A percentile compares a stretch with the other conserved stretches of the same genome.
Evolutionary conservation across 1,140 invertebrate genomes (phyloP).

Genomic region (Drosophila ohnishii): DNA sequence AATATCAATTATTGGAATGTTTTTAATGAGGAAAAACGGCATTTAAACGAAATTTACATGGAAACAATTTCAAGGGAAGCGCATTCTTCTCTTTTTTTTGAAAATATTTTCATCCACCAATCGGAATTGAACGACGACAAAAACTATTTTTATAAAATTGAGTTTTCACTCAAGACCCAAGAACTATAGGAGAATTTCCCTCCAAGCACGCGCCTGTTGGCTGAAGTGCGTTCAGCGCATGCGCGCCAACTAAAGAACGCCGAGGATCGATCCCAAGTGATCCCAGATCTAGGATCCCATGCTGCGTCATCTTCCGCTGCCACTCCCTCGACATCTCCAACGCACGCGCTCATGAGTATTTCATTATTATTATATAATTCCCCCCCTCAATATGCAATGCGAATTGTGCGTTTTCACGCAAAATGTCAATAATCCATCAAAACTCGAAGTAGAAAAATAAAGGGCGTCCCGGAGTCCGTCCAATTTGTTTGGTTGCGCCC

Average conservation of each 20-base stretch:
- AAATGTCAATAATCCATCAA: slow-evolving; percentile 68
- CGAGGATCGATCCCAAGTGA: slow-evolving; percentile 30
- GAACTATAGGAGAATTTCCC: slow-evolving; percentile 39
- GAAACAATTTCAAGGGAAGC: slow-evolving; percentile 44
- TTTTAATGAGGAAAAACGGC: slow-evolving; percentile 75
- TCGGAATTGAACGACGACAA: slow-evolving; percentile 32
- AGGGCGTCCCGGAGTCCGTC: not conserved
- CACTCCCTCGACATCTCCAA: slow-evolving; percentile 30
- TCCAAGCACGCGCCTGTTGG: slow-evolving; percentile 65
- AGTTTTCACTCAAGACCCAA: slow-evolving; percentile 39
- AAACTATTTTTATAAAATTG: slow-evolving; percentile 60
- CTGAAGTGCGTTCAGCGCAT: slow-evolving; percentile 58
- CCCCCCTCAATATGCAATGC: slow-evolving; percentile 30
- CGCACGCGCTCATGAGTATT: slow-evolving; percentile 59
- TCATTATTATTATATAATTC: slow-evolving; percentile 75
- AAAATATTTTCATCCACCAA: slow-evolving; percentile 46
- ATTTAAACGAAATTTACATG: slow-evolving; percentile 53
- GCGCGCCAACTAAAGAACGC: slow-evolving; percentile 32
- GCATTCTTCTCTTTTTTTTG: slow-evolving; percentile 26
- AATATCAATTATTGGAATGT: slow-evolving; percentile 70
- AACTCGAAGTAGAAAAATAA: slow-evolving; percentile 11
- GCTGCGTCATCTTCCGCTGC: slow-evolving; percentile 58
- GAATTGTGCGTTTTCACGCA: slow-evolving; percentile 75
- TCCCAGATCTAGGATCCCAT: slow-evolving; percentile 40
- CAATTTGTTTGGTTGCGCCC: slow-evolving; percentile 72